Conservation (phyloP, 2,113 vertebrate genomes). For the Dryoscopus gambensis region DNA sequence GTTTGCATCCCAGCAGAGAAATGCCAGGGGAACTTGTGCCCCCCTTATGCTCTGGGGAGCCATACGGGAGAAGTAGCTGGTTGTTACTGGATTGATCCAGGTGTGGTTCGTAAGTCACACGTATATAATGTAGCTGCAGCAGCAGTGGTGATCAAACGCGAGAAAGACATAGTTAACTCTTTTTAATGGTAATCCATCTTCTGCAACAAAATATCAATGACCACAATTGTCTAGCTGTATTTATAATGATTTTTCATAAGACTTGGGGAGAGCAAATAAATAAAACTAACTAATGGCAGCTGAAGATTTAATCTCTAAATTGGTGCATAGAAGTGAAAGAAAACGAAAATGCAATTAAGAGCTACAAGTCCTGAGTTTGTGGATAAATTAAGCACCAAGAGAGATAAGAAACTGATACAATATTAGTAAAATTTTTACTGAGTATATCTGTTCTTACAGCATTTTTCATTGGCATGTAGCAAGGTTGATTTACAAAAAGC, state of each 20-base stretch:
- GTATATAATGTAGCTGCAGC: background rate
- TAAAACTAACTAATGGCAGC: background rate
- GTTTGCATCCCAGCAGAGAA: background rate
- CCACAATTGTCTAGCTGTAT: background rate
- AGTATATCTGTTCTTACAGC: background rate
- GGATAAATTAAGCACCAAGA: background rate
- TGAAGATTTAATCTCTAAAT: background rate
- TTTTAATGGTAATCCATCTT: background rate
- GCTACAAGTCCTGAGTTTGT: background rate
- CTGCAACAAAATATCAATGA: background rate
- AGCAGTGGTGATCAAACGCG: background rate
- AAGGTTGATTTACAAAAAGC: background rate
- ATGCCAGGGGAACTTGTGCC: background rate
- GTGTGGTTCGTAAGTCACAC: fast-evolving
- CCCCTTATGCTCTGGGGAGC: background rate
- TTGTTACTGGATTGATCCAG: background rate
- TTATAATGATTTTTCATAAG: background rate
- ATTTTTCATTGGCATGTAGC: background rate
- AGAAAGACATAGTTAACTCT: background rate
- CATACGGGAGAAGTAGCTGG: background rate
- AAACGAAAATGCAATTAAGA: background rate
- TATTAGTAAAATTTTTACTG: background rate
- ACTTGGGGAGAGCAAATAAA: background rate
- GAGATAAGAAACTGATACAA: background rate
- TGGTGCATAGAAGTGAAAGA: background rate